Percentiles rank a stretch among this genome's conserved stretches.
phyloP scores from a whole-genome alignment of 2,113 vertebrate genomes.

The Boulengeromyrus knoepffleri region DNA sequence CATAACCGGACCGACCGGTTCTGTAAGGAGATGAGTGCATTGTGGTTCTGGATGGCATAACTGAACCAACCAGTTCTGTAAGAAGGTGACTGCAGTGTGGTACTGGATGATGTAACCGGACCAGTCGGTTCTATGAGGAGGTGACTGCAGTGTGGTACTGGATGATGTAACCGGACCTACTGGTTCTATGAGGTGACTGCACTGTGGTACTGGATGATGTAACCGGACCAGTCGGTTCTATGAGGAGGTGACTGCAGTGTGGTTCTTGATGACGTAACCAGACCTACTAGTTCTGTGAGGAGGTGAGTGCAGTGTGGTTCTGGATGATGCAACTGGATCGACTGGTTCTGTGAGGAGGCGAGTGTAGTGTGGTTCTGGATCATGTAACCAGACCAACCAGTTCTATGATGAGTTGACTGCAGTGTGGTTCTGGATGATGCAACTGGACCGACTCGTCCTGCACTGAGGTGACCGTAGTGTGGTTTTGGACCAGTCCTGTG shows the following conservation, averaged over 20 bases:
- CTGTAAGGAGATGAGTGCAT: not conserved
- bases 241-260: not conserved
- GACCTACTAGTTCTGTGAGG: not conserved
- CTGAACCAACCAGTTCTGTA: not conserved
- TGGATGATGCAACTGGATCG: not conserved
- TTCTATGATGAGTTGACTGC: not conserved
- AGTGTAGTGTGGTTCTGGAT: not conserved
- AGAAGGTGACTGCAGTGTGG: not conserved
- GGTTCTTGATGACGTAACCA: not conserved
- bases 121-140: not conserved
- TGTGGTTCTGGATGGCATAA: slow-evolving; percentile 6
- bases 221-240: not conserved
- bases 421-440: not conserved
- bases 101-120: not conserved
- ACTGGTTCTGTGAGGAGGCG: not conserved
- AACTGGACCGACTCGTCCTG: not conserved
- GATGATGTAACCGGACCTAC: not conserved
- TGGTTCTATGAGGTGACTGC: not conserved
- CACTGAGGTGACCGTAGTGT: not conserved
- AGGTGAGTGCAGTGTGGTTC: not conserved
- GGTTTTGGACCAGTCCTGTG: not conserved
- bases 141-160: not conserved
- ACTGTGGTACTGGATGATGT: not conserved
- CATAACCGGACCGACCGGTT: not conserved
- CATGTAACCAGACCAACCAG: not conserved